These are phyloP conservation scores for Campylomormyrus numenius DNA, from an alignment of 2,113 vertebrate species.

Conservation along the genomic window DNA sequence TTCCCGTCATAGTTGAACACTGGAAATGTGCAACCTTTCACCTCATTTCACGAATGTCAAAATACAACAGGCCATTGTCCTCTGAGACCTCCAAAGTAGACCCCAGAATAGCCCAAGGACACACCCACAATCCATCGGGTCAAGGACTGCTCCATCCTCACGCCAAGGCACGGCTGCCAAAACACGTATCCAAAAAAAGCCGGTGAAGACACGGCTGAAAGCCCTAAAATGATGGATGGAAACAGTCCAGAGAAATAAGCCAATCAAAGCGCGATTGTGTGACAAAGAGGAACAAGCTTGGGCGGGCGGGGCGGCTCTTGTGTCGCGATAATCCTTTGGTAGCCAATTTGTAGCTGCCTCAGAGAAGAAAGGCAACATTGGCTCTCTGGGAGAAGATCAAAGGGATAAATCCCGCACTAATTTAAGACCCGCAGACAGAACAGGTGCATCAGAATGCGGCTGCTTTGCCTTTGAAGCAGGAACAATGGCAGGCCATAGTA, in stretches of 20 bases:
- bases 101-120: background rate
- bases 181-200: background rate
- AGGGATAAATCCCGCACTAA: conserved; percentile 1
- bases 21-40: conserved; percentile 13
- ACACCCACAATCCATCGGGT: background rate
- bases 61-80: conserved; percentile 5
- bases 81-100: conserved; percentile 5
- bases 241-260: background rate
- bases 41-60: conserved; percentile 15
- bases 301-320: background rate
- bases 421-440: conserved; percentile 16
- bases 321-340: background rate
- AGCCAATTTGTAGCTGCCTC: background rate
- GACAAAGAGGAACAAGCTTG: background rate
- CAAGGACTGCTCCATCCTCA: background rate
- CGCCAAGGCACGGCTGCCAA: background rate
- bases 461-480: background rate
- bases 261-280: background rate
- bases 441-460: conserved; percentile 13
- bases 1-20: background rate
- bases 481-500: background rate
- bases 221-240: background rate
- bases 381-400: background rate
- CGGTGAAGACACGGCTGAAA: background rate
- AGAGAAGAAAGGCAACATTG: background rate